A percentile compares a stretch with the other conserved stretches of the same genome.
Evolutionary conservation across 2,797 vertebrate genomes (phyloP).

Genomic region (Spheniscus humboldti): DNA sequence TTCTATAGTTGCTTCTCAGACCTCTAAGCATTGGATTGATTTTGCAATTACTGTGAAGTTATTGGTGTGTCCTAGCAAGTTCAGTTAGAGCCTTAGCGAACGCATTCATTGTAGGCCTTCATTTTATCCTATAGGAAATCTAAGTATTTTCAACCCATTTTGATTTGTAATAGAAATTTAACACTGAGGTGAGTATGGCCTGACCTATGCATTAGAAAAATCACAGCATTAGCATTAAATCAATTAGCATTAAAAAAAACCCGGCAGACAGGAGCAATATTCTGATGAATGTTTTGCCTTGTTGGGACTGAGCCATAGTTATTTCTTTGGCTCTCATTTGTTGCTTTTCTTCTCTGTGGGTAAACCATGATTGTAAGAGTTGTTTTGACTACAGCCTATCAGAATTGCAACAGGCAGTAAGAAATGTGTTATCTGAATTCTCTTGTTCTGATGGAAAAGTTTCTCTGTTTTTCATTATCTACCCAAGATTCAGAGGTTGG

Average conservation of each 20-base stretch:
- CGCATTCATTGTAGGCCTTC: not conserved
- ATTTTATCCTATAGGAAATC: not conserved
- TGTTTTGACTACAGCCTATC: not conserved
- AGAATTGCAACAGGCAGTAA: not conserved
- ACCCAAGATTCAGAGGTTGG: not conserved
- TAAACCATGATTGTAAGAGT: not conserved
- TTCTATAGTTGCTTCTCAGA: not conserved
- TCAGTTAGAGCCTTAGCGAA: not conserved
- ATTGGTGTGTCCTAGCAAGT: not conserved
- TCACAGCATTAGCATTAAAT: not conserved
- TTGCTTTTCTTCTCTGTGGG: not conserved
- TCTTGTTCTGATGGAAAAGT: not conserved
- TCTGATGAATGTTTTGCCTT: not conserved
- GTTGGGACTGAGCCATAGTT: not conserved
- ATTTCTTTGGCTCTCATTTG: not conserved
- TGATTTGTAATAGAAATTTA: not conserved
- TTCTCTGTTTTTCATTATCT: not conserved
- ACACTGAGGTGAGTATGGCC: not conserved
- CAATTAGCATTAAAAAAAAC: accelerated
- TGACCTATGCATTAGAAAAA: not conserved
- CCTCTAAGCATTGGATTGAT: not conserved
- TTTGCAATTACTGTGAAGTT: not conserved
- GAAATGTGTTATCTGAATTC: not conserved
- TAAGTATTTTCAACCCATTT: not conserved
- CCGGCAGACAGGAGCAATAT: not conserved